Base-by-base conservation (phyloP, 2,888 invertebrate species). In the Lasioglossum leucozonium region DNA sequence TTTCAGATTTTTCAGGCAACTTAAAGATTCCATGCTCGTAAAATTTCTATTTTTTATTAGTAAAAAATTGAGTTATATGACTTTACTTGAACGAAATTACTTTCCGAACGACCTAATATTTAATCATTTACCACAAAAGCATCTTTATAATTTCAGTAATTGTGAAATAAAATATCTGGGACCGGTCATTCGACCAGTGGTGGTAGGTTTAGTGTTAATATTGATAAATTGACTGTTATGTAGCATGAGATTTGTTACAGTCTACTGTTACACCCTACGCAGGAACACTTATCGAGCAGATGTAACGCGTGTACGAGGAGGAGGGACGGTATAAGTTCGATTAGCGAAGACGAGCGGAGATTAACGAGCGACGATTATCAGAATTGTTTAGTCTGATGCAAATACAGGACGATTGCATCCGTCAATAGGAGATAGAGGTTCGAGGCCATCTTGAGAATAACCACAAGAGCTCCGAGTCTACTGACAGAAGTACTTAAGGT, bases 401-500 rank as follows among this genome's bases (percentile, higher is more conserved):
- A 84, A 81, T 81, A 78, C 67, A 42, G 72, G 34, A 62, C 67
- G 78, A 81, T 81, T 72, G 81, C 81, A 72, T 81, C 78, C 75
- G 81, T 85, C 86, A 85, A 85, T 86, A 76, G n/a, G 47, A 74
- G 79, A 79, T 67, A 84, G 72, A 72, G 67, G 77, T 85, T 79
- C 81, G 85, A 85, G 86, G 82, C 77, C 78, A 81, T 77, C 89
- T 79, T 72, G 80, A 87, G 89, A 79, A 81, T 67, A 84, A 90
- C 86, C 85, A 65, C 22, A 88, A 11, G 89, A 90, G 51, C 72
- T 44, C 47, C 51, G 71, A 80, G 87, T 80, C 90, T 91, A 92
- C 89, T 89, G 90, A 92, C 91, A 92, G 91, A 92, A 82, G 89
- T 92, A 91, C 90, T 90, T 91, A 86, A 89, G 93, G 77, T 78